Conservation (phyloP, 2,888 invertebrate genomes). For the Taenaris catops region DNA sequence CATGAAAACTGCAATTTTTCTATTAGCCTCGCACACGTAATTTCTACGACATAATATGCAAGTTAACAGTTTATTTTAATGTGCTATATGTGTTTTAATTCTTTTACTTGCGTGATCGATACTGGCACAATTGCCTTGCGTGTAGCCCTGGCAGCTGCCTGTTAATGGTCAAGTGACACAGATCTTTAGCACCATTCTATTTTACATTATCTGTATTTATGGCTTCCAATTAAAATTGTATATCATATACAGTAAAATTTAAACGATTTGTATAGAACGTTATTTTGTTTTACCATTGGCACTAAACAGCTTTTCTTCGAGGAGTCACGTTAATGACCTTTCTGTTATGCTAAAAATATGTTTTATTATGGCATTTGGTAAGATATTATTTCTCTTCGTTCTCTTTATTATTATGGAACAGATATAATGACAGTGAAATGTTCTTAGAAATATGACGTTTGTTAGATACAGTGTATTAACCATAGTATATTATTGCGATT, state of each 20-base stretch:
- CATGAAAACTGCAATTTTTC: too few species aligned
- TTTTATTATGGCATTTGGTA: slow-evolving; percentile 14
- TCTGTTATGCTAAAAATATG: too few species aligned
- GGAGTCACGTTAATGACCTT: too few species aligned
- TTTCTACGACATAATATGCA: too few species aligned
- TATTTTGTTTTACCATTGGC: too few species aligned
- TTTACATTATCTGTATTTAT: slow-evolving; percentile 15
- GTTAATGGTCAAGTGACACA: slow-evolving; percentile 53
- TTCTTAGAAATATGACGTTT: slow-evolving; percentile 17
- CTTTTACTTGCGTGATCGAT: slow-evolving; percentile 29
- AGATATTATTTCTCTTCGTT: slow-evolving; percentile 4
- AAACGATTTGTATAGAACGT: too few species aligned
- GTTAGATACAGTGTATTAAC: slow-evolving; percentile 22
- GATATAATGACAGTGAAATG: slow-evolving; percentile 11
- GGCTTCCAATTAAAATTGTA: too few species aligned
- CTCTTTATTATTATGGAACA: slow-evolving; percentile 10
- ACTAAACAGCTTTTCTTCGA: too few species aligned
- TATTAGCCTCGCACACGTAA: too few species aligned
- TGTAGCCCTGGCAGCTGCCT: slow-evolving; percentile 39
- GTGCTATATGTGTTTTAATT: slow-evolving; percentile 22
- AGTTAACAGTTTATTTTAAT: too few species aligned
- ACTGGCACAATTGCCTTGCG: slow-evolving; percentile 35
- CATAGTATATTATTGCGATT: slow-evolving; percentile 20
- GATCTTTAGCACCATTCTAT: slow-evolving; percentile 38
- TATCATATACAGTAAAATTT: too few species aligned